These are phyloP conservation scores for Drosophila nannoptera DNA, from an alignment of 1,140 invertebrate species.

Conservation along the genomic window DNA sequence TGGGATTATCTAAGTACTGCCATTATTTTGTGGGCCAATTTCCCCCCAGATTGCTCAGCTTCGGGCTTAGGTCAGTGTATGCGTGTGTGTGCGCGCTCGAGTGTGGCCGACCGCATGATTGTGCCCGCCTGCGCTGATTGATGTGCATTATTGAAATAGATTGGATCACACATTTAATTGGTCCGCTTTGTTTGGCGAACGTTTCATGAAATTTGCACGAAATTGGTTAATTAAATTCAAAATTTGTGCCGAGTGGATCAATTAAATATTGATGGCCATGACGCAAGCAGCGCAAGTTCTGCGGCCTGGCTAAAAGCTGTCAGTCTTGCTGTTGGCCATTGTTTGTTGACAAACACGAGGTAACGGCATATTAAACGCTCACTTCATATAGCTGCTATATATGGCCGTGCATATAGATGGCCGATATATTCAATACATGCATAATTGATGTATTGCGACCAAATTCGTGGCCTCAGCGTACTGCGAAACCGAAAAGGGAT, in stretches of 20 bases:
- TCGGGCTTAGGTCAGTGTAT: not conserved
- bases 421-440: slow-evolving; percentile 26
- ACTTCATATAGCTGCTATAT: not conserved
- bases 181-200: slow-evolving; percentile 9
- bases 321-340: slow-evolving; percentile 37
- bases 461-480: slow-evolving; percentile 15
- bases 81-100: slow-evolving; percentile 8
- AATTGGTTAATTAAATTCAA: slow-evolving; percentile 45
- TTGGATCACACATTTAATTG: slow-evolving; percentile 28
- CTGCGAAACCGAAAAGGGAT: not conserved
- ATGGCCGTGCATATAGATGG: slow-evolving; percentile 1
- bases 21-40: not conserved
- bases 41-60: too few species aligned
- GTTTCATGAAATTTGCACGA: slow-evolving; percentile 16
- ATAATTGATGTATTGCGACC: slow-evolving; percentile 31
- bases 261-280: slow-evolving; percentile 39
- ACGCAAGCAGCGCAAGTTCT: slow-evolving; percentile 20
- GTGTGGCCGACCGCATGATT: slow-evolving; percentile 56
- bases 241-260: slow-evolving; percentile 19
- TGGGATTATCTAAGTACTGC: not conserved
- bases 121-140: slow-evolving; percentile 29
- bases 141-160: slow-evolving; percentile 46
- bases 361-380: slow-evolving; percentile 42
- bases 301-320: slow-evolving; percentile 15
- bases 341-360: slow-evolving; percentile 12